Percentiles rank a stretch among this genome's conserved stretches.
These are phyloP conservation scores for Peromyscus maniculatus DNA, from an alignment of 2,113 vertebrate species.

Conservation along the genomic window DNA sequence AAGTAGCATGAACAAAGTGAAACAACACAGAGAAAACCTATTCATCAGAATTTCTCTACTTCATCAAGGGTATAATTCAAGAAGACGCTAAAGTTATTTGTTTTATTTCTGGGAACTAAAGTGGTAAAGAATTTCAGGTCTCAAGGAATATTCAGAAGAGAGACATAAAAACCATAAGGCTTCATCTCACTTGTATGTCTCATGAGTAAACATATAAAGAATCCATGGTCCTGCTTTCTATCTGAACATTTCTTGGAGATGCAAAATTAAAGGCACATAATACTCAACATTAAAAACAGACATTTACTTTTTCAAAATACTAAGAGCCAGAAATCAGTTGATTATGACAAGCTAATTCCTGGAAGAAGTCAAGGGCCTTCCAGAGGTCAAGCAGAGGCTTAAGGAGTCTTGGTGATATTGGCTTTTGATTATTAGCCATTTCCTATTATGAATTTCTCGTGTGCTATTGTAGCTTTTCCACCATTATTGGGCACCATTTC, in stretches of 20 bases:
- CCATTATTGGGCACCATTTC: too few species aligned
- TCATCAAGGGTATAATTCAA: neutral
- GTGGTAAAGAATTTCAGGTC: neutral
- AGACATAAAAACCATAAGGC: neutral
- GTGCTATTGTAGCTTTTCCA: too few species aligned
- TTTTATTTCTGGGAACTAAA: neutral
- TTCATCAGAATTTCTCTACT: neutral
- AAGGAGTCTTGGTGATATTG: too few species aligned
- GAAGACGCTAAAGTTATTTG: neutral
- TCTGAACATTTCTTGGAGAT: neutral
- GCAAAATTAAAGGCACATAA: neutral
- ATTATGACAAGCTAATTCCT: too few species aligned
- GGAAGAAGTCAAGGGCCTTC: too few species aligned
- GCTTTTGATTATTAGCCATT: too few species aligned
- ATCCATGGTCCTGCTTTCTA: neutral
- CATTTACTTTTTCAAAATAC: constrained; percentile 17
- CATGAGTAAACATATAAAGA: neutral
- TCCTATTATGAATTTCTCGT: too few species aligned
- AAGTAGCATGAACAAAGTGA: neutral
- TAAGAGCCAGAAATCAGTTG: neutral
- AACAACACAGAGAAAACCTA: neutral
- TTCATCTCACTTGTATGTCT: neutral
- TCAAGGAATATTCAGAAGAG: neutral
- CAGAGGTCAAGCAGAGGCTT: too few species aligned
- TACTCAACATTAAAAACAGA: neutral